Evolutionary conservation across 2,113 vertebrate genomes (phyloP).

Genomic region (Tyrannus savana): DNA sequence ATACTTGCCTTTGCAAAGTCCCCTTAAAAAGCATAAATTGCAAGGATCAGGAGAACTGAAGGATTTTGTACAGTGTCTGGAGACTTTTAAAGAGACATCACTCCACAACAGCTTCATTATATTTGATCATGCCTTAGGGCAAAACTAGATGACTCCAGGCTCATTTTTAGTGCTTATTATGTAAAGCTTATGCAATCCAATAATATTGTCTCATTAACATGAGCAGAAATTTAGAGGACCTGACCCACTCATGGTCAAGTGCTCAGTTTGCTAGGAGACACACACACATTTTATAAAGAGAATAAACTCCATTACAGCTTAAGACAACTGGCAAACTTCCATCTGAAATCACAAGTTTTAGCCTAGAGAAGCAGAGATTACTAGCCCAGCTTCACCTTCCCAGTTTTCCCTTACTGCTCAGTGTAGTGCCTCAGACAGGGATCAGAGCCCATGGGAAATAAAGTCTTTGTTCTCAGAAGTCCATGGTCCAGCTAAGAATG

Average conservation of each 20-base stretch:
- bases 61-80: neutral
- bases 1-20: neutral
- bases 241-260: neutral
- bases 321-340: neutral
- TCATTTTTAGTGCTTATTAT: neutral
- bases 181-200: neutral
- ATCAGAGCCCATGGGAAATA: neutral
- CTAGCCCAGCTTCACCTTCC: neutral
- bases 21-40: rapidly evolving
- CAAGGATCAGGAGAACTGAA: neutral
- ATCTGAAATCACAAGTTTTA: neutral
- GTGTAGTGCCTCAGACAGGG: no score
- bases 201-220: rapidly evolving
- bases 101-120: neutral
- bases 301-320: neutral
- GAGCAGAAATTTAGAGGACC: neutral
- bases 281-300: no score
- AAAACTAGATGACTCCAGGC: neutral
- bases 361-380: rapidly evolving
- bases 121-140: neutral
- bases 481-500: neutral
- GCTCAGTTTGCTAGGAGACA: neutral
- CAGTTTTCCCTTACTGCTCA: neutral
- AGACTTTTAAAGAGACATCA: neutral
- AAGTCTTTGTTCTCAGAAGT: neutral